Percentiles rank a stretch among this genome's conserved stretches.
Evolutionary conservation across 2,888 invertebrate genomes (phyloP).

Genomic region (Eupithecia vulgata): DNA sequence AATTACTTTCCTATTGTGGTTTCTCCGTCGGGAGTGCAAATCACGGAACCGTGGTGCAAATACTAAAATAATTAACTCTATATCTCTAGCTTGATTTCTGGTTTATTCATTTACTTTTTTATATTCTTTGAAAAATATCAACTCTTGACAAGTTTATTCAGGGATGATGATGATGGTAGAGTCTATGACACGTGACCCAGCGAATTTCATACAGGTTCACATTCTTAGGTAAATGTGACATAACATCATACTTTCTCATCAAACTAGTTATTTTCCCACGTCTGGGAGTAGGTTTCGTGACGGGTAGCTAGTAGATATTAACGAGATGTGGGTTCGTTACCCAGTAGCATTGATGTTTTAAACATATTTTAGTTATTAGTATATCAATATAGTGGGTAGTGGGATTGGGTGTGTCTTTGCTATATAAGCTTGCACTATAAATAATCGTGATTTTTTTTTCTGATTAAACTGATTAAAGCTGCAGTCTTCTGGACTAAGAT

Average conservation of each 20-base stretch:
- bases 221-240: slow-evolving; percentile 13
- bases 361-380: background rate
- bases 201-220: slow-evolving; percentile 5
- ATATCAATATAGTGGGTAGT: background rate
- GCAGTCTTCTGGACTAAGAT: background rate
- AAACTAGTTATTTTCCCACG: slow-evolving; percentile 24
- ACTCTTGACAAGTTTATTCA: background rate
- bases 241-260: slow-evolving; percentile 12
- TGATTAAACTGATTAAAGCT: background rate
- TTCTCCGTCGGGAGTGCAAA: too few species aligned
- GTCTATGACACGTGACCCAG: background rate
- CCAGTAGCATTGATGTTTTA: background rate
- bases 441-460: background rate
- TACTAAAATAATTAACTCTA: too few species aligned
- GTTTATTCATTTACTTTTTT: too few species aligned
- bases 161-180: background rate
- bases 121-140: background rate
- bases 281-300: slow-evolving; percentile 13
- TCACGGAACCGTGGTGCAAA: too few species aligned
- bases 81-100: too few species aligned
- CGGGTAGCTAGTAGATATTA: background rate
- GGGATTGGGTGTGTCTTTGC: background rate
- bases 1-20: too few species aligned
- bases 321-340: background rate
- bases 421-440: background rate